A percentile compares a stretch with the other conserved stretches of the same genome.
Evolutionary conservation across 2,888 invertebrate genomes (phyloP).

Genomic region (Lasiommata megera): DNA sequence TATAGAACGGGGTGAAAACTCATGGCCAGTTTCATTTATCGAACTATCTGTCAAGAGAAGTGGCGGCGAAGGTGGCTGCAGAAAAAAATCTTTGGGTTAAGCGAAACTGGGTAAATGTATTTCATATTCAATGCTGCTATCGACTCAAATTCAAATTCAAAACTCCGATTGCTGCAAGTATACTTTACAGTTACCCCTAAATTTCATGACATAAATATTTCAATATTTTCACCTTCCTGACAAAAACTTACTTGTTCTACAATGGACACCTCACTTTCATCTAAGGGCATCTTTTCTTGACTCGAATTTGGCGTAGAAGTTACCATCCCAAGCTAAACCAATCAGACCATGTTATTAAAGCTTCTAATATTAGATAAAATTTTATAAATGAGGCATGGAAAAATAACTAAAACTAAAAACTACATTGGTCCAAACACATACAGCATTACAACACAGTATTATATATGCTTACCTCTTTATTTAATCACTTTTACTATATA

Average conservation of each 20-base stretch:
- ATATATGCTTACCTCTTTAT: conserved; percentile 8
- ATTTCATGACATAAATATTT: no score
- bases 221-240: no score
- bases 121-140: no score
- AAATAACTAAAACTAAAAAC: not conserved
- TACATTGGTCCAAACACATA: conserved; percentile 53
- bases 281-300: conserved; percentile 2
- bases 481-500: not conserved
- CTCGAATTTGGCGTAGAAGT: conserved; percentile 44
- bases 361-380: not conserved
- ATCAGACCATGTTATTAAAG: conserved; percentile 2
- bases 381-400: not conserved
- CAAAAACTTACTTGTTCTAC: conserved; percentile 45
- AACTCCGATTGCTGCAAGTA: no score
- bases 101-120: no score
- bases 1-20: not conserved
- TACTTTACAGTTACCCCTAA: no score
- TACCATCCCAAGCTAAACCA: conserved; percentile 16
- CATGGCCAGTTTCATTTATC: not conserved
- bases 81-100: no score
- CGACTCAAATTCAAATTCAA: no score
- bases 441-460: not conserved
- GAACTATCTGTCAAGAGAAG: conserved; percentile 32
- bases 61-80: conserved; percentile 32
- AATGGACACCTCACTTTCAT: conserved; percentile 39